Base-by-base conservation (phyloP, 2,797 vertebrate species). In the Sebastes vulpes region DNA sequence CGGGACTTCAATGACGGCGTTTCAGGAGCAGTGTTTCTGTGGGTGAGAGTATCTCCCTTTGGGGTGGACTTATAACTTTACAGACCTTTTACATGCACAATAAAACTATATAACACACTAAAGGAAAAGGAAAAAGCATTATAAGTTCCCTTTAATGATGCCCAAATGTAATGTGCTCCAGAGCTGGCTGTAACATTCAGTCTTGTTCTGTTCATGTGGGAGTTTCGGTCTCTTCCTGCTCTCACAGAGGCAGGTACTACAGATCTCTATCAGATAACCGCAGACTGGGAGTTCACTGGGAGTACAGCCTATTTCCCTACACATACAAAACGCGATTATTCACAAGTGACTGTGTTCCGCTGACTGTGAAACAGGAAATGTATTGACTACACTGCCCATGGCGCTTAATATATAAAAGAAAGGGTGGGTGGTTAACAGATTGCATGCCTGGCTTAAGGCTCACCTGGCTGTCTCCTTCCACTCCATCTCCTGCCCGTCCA, bases 391-490 rank as follows among this genome's bases (percentile, higher is more conserved):
- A 48, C 66, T 59, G 54, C 71, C 64, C 12, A 18, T n/a, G 5
- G 23, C 25, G 18, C 32, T 71, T 46, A n/a, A 59, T 71, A 35
- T 59, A 3, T 68, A 23, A 23, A 14, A 3, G 48, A 9, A 32
- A 10, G 25, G 18, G 16, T 5, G 18, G 18, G 35, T n/a, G 23
- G 25, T 7, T 12, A 9, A 26, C 4, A 32, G 63, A 23, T 16
- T 0, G 1, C 28, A 56, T 42, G 26, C 1, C 18, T 31, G 67
- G 9, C 18, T 63, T 20, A 8, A 35, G 18, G 8, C 89, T 96
- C 91, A 99, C 99, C 99, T 98, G n/a, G 98, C 98, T 0, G 98
- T 99, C 91, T 99, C 99, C 89, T 98, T 98, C 99, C 99, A 99
- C 74, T 99, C 99, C 97, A 99, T 97, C 94, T 99, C 99, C 86